Evolutionary conservation across 2,113 vertebrate species (phyloP).

Genomic region (Arothron firmamentum): DNA sequence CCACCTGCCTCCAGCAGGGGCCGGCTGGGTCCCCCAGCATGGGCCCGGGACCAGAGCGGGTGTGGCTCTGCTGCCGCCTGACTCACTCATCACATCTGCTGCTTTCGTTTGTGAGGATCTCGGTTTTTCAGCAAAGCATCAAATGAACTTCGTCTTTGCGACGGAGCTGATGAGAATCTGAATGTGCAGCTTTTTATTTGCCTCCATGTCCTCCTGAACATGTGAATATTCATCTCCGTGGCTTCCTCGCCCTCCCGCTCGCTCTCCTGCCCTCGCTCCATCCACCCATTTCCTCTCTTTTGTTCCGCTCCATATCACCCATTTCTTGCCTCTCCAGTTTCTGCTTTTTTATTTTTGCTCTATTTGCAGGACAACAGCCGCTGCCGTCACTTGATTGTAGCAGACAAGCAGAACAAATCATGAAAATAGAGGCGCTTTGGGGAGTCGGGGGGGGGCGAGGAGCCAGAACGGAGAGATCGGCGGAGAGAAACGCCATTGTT

Average conservation of each 20-base stretch:
- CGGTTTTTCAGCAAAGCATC: background rate
- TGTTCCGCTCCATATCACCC: conserved; percentile 46
- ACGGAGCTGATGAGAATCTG: background rate
- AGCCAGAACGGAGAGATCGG: conserved; percentile 28
- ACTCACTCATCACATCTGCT: no score
- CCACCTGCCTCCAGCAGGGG: no score
- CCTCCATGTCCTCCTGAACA: background rate
- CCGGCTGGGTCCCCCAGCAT: no score
- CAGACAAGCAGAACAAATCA: conserved; percentile 61
- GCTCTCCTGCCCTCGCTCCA: no score
- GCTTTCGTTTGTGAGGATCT: no score
- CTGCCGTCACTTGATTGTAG: conserved; percentile 53
- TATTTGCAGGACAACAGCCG: conserved; percentile 49
- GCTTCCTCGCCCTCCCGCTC: background rate
- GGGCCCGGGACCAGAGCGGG: no score
- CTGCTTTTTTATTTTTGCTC: conserved; percentile 24
- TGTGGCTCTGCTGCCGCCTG: no score
- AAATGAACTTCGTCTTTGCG: background rate
- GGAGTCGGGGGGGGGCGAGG: conserved; percentile 51
- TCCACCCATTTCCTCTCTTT: conserved; percentile 26
- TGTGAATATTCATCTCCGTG: conserved; percentile 10
- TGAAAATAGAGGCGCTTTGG: conserved; percentile 45
- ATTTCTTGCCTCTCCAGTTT: conserved; percentile 32
- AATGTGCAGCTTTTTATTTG: background rate
- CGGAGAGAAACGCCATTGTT: conserved; percentile 20